Conservation (phyloP, 1,140 invertebrate species). For the Caligus rogercresseyi region DNA sequence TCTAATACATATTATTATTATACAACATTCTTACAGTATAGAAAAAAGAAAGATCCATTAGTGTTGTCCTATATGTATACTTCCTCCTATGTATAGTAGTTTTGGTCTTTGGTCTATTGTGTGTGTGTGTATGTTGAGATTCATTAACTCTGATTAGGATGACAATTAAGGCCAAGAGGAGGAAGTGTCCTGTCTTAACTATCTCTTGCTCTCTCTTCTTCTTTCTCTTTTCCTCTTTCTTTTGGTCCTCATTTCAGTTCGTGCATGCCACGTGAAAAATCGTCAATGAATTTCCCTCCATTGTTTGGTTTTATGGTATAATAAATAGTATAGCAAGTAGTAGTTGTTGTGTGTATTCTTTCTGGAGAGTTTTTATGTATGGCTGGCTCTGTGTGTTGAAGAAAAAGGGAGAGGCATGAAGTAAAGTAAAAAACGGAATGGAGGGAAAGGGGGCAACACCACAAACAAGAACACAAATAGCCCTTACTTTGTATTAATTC, state of each 20-base stretch:
- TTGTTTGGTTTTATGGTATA: neutral
- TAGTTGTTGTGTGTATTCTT: neutral
- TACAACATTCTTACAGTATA: no score
- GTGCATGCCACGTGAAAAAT: neutral
- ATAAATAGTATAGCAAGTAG: neutral
- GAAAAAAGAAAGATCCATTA: no score
- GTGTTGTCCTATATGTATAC: no score
- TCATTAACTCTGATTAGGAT: neutral
- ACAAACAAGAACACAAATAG: neutral
- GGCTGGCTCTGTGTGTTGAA: neutral
- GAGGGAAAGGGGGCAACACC: neutral
- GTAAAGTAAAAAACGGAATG: no score
- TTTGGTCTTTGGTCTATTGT: no score
- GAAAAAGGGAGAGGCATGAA: neutral
- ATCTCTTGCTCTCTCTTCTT: neutral
- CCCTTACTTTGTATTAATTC: no score
- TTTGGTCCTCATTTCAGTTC: neutral
- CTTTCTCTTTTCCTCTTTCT: neutral
- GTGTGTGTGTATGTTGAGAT: neutral
- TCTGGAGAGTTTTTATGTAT: neutral
- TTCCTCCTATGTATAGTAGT: no score
- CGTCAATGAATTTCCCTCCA: neutral
- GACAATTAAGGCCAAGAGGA: neutral
- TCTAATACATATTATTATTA: no score
- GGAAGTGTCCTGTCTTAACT: neutral